Conservation (phyloP, 2,888 invertebrate genomes). For the Cerastis leucographa region DNA sequence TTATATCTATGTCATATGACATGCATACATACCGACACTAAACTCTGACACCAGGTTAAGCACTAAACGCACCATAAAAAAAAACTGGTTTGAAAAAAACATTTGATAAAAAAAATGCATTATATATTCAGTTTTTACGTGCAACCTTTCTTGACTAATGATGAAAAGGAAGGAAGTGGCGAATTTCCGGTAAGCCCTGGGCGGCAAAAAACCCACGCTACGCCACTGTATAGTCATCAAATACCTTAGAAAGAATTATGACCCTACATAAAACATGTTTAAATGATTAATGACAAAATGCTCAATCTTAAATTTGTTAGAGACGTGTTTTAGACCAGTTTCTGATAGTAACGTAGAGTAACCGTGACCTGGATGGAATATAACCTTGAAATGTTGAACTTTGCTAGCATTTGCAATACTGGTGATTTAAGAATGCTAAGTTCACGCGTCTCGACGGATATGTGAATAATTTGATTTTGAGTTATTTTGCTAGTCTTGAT, state of each 20-base stretch:
- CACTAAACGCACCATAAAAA: no score
- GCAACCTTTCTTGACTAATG: no score
- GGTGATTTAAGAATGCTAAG: constrained; percentile 1
- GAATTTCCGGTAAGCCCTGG: no score
- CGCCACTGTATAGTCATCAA: not conserved
- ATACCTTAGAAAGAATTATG: not conserved
- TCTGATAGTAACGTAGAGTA: constrained; percentile 1
- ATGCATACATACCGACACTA: no score
- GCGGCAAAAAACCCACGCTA: not conserved
- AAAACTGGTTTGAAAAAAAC: no score
- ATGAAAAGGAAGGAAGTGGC: no score
- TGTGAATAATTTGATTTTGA: constrained; percentile 5
- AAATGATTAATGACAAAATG: not conserved
- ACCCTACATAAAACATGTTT: not conserved
- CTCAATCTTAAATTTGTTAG: not conserved
- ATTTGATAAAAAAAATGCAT: no score
- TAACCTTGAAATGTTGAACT: constrained; percentile 19
- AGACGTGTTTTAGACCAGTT: constrained; percentile 14
- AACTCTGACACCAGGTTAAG: no score
- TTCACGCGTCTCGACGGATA: not conserved
- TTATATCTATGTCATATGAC: no score
- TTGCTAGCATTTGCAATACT: constrained; percentile 11
- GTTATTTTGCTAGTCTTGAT: not conserved
- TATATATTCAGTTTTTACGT: no score
- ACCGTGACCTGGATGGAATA: constrained; percentile 11